A percentile compares a stretch with the other conserved stretches of the same genome.
These are phyloP conservation scores for Spodoptera littoralis DNA, from an alignment of 2,888 invertebrate genomes.

Conservation along the genomic window DNA sequence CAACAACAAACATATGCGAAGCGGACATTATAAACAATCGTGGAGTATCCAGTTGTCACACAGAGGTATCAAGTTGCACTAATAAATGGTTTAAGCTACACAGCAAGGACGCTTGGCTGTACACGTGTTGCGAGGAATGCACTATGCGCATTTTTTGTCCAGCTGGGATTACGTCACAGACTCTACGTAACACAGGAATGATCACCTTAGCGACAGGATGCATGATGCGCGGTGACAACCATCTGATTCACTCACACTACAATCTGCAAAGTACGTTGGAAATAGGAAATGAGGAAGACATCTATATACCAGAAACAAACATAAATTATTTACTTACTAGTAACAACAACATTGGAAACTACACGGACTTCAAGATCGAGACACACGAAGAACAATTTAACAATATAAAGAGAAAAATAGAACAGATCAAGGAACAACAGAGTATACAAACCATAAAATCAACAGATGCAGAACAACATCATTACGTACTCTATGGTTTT, in stretches of 20 bases:
- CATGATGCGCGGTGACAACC: not conserved
- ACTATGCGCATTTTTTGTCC: constrained; percentile 11
- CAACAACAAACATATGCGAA: not conserved
- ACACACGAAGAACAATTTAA: not conserved
- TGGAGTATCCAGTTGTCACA: not conserved
- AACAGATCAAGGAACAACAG: not conserved
- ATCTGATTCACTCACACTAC: not conserved
- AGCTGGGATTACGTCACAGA: constrained; percentile 12
- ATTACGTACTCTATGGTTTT: not conserved
- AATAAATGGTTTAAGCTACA: constrained; percentile 4
- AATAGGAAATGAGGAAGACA: not conserved
- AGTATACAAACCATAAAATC: not conserved
- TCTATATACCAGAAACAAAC: not conserved
- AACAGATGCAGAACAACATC: not conserved
- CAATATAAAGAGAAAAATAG: not conserved
- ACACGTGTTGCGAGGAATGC: constrained; percentile 10
- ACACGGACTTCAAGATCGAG: not conserved
- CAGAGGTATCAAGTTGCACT: not conserved
- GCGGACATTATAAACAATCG: constrained; percentile 1
- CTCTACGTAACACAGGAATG: not conserved
- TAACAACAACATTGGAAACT: not conserved
- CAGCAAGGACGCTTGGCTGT: constrained; percentile 6
- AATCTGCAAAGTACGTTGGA: not conserved
- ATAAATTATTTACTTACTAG: not conserved
- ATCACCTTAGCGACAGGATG: not conserved